phyloP scores from a whole-genome alignment of 2,797 vertebrate species.

The Thalassophryne amazonica region DNA sequence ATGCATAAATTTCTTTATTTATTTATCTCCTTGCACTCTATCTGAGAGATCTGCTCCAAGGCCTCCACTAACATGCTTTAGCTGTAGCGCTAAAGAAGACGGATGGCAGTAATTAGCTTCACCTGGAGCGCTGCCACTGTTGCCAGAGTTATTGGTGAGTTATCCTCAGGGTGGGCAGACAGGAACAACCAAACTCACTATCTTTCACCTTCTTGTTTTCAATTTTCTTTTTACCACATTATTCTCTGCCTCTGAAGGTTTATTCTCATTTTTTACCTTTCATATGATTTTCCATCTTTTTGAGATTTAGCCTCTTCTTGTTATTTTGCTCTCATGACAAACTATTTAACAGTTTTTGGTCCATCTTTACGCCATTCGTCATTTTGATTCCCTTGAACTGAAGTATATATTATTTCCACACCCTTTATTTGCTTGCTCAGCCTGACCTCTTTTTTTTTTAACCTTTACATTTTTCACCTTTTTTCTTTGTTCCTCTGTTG shows the following conservation, averaged over 20 bases:
- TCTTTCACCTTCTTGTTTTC: conserved; percentile 5
- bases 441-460: not conserved
- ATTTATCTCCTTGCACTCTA: conserved; percentile 27
- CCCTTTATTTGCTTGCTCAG: not conserved
- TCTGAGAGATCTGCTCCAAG: conserved; percentile 19
- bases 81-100: conserved; percentile 39
- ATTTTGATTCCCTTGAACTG: too few relatives aligned
- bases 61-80: conserved; percentile 32
- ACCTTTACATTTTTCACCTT: not conserved
- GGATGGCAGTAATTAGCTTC: conserved; percentile 47
- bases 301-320: too few relatives aligned
- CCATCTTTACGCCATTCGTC: too few relatives aligned
- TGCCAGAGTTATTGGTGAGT: conserved; percentile 17
- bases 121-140: conserved; percentile 33
- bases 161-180: not conserved
- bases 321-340: too few relatives aligned
- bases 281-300: not conserved
- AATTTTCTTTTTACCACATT: not conserved
- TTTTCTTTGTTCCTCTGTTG: not conserved
- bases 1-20: too few relatives aligned
- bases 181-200: not conserved
- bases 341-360: too few relatives aligned
- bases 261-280: not conserved
- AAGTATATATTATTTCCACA: too few relatives aligned
- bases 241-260: not conserved